phyloP scores from a whole-genome alignment of 2,113 vertebrate species.

The Agapornis roseicollis region DNA sequence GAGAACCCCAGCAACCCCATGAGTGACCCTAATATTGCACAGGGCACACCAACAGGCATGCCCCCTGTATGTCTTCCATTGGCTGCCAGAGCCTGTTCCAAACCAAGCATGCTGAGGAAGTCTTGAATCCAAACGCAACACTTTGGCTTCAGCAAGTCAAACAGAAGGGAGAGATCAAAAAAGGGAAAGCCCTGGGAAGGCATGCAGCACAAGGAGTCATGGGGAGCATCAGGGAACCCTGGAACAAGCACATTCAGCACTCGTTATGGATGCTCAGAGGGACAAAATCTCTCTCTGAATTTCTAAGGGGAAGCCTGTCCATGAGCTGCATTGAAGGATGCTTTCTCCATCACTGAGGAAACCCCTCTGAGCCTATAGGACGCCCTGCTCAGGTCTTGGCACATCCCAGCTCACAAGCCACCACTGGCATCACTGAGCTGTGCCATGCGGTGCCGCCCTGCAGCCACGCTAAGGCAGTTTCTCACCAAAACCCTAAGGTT shows the following conservation, averaged over 20 bases:
- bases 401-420: neutral
- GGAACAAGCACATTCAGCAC: neutral
- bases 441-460: rapidly evolving
- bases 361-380: neutral
- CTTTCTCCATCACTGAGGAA: neutral
- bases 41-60: rapidly evolving
- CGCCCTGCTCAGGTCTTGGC: neutral
- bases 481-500: rapidly evolving
- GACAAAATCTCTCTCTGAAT: neutral
- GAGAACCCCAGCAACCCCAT: rapidly evolving
- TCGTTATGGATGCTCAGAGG: too few species aligned
- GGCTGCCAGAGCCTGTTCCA: neutral
- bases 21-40: rapidly evolving
- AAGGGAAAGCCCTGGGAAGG: neutral
- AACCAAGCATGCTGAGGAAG: neutral
- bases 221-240: neutral
- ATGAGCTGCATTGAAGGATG: neutral
- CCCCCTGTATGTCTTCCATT: neutral
- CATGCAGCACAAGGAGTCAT: neutral
- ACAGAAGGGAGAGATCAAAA: neutral
- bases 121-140: neutral
- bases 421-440: rapidly evolving
- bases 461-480: neutral
- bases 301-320: neutral
- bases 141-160: neutral